phyloP scores from a whole-genome alignment of 2,113 vertebrate genomes.

The Tragelaphus buxtoni region DNA sequence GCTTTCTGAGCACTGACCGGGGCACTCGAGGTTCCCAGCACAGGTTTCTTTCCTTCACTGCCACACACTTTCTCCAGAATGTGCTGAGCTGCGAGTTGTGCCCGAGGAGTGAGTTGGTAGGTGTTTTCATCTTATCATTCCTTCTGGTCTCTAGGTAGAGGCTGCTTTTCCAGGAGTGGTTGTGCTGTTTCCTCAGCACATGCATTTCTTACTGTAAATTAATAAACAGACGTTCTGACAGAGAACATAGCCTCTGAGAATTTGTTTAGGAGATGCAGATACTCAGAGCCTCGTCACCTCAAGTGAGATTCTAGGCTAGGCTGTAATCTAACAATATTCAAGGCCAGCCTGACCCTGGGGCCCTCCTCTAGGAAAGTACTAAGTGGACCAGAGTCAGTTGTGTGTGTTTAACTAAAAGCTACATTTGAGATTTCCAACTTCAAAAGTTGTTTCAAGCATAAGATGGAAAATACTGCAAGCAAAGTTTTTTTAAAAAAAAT shows the following conservation, averaged over 20 bases:
- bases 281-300: not conserved
- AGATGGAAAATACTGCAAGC: not conserved
- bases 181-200: not conserved
- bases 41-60: not conserved
- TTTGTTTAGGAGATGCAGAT: not conserved
- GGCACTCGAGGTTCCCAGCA: rapidly evolving
- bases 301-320: not conserved
- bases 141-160: not conserved
- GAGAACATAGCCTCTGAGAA: not conserved
- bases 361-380: not conserved
- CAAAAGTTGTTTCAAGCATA: not conserved
- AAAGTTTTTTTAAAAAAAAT: not conserved
- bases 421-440: not conserved
- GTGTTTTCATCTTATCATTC: not conserved
- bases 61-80: not conserved
- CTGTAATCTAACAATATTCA: not conserved
- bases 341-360: not conserved
- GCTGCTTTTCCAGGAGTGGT: not conserved
- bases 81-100: rapidly evolving
- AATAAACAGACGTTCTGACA: not conserved
- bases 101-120: no score
- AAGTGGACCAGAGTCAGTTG: not conserved
- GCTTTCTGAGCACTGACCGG: not conserved
- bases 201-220: not conserved
- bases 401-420: not conserved